phyloP scores from a whole-genome alignment of 2,797 vertebrate genomes.

The Nasua narica region DNA sequence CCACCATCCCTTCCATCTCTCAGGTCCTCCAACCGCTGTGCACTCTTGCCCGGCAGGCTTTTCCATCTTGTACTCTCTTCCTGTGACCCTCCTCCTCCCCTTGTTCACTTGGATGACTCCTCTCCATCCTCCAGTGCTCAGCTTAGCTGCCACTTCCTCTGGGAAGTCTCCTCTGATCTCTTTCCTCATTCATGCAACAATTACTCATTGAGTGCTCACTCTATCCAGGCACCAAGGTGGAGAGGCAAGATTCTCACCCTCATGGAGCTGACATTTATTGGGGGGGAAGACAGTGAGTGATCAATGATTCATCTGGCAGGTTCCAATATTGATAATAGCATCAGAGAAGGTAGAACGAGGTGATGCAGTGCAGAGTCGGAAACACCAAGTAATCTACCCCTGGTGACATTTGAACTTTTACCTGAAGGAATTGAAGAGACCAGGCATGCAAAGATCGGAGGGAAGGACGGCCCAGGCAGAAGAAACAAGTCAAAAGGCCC shows the following conservation, averaged over 20 bases:
- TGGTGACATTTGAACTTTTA: neutral
- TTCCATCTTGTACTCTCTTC: neutral
- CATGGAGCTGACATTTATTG: neutral
- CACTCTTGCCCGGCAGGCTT: neutral
- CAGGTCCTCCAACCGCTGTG: neutral
- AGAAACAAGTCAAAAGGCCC: neutral
- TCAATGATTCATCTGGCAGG: no score
- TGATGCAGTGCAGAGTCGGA: no score
- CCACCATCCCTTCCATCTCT: fast-evolving
- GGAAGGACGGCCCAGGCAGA: neutral
- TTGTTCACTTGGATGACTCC: neutral
- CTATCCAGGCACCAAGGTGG: neutral
- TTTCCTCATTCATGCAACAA: neutral
- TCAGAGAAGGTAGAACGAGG: neutral
- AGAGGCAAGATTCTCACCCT: neutral
- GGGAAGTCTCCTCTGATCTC: neutral
- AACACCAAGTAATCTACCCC: no score
- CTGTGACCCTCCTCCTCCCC: neutral
- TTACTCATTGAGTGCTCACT: neutral
- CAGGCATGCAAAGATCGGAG: neutral
- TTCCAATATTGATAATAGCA: neutral
- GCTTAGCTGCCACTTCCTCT: neutral
- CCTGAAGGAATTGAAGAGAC: neutral
- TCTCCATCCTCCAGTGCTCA: neutral
- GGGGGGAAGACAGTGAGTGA: neutral